phyloP scores from a whole-genome alignment of 2,113 vertebrate species.

The Megaceryle maxima region DNA sequence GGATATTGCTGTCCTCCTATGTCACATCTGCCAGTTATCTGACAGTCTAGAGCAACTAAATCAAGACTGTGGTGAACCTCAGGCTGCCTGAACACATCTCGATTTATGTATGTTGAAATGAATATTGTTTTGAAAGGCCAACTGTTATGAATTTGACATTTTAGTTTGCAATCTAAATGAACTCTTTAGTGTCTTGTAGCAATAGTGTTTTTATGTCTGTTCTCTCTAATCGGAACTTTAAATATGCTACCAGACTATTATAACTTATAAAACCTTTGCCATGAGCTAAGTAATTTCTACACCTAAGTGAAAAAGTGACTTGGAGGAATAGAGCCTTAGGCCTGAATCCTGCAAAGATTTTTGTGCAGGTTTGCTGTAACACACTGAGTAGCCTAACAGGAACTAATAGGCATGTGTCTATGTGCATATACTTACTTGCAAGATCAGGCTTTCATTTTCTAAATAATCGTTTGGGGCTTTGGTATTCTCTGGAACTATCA shows the following conservation, averaged over 20 bases:
- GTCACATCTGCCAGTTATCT: not conserved
- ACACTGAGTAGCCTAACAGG: not conserved
- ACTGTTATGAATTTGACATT: not conserved
- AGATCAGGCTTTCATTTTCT: not conserved
- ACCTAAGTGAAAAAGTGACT: not conserved
- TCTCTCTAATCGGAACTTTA: not conserved
- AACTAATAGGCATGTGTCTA: not conserved
- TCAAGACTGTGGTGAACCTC: not conserved
- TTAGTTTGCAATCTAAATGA: not conserved
- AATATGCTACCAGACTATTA: not conserved
- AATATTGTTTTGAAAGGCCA: not conserved
- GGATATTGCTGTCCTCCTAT: not conserved
- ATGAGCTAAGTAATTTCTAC: rapidly evolving
- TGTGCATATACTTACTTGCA: not conserved
- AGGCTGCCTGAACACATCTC: not conserved
- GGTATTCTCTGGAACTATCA: not conserved
- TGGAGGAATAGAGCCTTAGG: not conserved
- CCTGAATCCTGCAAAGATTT: not conserved
- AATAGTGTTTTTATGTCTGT: not conserved
- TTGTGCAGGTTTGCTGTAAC: not conserved
- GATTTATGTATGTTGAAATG: not conserved
- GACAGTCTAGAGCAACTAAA: not conserved
- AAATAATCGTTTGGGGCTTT: not conserved
- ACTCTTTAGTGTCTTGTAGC: not conserved
- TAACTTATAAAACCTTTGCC: not conserved